These are phyloP conservation scores for Synanthedon tipuliformis DNA, from an alignment of 2,888 invertebrate genomes.

Conservation along the genomic window DNA sequence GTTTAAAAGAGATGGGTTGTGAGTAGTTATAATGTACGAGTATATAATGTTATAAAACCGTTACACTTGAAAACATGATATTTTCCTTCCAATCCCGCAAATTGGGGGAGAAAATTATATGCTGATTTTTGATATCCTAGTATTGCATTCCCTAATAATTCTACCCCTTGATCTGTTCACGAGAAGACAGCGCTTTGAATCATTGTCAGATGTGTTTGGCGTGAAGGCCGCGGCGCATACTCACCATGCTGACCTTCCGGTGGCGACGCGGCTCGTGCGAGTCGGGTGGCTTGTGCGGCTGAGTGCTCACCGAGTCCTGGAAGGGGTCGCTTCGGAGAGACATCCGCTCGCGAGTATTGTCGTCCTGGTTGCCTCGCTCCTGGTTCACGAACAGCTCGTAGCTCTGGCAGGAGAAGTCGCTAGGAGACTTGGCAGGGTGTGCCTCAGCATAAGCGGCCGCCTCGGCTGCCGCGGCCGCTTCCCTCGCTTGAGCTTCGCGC, in stretches of 20 bases:
- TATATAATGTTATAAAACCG: too few relatives aligned
- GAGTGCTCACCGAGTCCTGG: slow-evolving; percentile 90
- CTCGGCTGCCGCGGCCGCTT: slow-evolving; percentile 73
- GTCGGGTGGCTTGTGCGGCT: slow-evolving; percentile 71
- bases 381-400: slow-evolving; percentile 92
- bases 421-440: slow-evolving; percentile 87
- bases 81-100: too few relatives aligned
- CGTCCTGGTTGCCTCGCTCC: slow-evolving; percentile 88
- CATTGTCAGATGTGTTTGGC: slow-evolving; percentile 37
- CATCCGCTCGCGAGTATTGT: slow-evolving; percentile 92
- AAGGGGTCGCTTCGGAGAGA: slow-evolving; percentile 90
- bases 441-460: slow-evolving; percentile 73
- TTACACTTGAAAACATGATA: too few relatives aligned
- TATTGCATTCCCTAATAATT: not conserved
- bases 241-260: slow-evolving; percentile 95
- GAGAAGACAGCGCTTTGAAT: not conserved
- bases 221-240: slow-evolving; percentile 59
- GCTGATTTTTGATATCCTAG: not conserved
- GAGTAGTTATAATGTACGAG: too few relatives aligned
- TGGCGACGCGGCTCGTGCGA: slow-evolving; percentile 65
- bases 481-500: slow-evolving; percentile 71
- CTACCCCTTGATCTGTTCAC: not conserved
- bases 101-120: too few relatives aligned
- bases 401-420: slow-evolving; percentile 91
- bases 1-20: too few relatives aligned